Conservation (phyloP, 2,113 vertebrate genomes). For the Tachysurus vachellii region DNA sequence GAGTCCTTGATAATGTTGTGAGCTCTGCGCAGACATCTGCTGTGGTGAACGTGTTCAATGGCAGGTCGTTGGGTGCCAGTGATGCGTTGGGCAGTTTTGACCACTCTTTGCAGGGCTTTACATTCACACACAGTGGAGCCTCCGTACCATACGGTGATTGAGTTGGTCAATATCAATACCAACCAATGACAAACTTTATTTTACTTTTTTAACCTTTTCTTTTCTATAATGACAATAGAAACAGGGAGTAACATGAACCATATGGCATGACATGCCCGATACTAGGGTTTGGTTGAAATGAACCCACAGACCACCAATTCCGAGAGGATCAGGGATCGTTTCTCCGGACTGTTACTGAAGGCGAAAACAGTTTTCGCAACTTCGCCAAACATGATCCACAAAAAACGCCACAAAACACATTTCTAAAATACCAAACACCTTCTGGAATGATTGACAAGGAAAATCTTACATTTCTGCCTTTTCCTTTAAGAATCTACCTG, state of each 20-base stretch:
- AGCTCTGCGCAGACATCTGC: no score
- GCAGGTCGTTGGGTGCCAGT: no score
- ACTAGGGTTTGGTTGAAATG: neutral
- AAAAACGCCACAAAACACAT: neutral
- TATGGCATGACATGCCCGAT: neutral
- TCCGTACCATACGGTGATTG: no score
- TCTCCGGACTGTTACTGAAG: neutral
- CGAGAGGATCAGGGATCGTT: neutral
- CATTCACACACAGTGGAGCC: no score
- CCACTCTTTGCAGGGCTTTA: no score
- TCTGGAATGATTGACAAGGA: neutral
- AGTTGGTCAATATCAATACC: no score
- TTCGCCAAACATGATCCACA: neutral
- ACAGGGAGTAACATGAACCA: neutral
- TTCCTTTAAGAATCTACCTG: neutral
- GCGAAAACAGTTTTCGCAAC: neutral
- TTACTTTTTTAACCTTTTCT: neutral
- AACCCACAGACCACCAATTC: neutral
- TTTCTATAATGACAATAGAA: neutral
- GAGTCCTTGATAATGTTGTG: no score
- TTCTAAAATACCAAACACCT: neutral
- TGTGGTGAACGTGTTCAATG: no score
- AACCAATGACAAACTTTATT: neutral
- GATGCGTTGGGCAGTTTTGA: no score
- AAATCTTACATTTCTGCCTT: neutral